A percentile compares a stretch with the other conserved stretches of the same genome.
phyloP scores from a whole-genome alignment of 2,797 vertebrate genomes.

The Serranus cabrilla region DNA sequence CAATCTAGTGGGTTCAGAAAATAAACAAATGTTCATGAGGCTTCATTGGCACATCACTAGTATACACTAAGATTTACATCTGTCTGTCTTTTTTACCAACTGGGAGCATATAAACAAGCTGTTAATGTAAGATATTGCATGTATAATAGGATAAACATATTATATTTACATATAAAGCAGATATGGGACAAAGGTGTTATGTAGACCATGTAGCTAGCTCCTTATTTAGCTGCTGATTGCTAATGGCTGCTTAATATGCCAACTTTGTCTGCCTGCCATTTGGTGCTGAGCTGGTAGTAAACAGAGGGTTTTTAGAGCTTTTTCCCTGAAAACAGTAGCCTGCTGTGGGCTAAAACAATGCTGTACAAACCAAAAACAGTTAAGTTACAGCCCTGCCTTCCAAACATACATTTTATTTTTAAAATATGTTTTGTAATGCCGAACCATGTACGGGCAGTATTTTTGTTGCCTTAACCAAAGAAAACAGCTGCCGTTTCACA shows the following conservation, averaged over 20 bases:
- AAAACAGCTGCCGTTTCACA: no score
- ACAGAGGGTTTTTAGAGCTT: background rate
- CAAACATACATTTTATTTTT: no score
- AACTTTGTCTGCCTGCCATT: background rate
- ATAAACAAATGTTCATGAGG: no score
- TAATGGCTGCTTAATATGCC: background rate
- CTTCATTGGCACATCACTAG: no score
- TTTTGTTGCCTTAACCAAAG: no score
- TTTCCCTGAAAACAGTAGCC: no score
- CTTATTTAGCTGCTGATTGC: no score
- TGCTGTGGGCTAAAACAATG: background rate
- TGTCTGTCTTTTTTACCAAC: background rate
- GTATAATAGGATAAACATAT: background rate
- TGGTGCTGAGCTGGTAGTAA: background rate
- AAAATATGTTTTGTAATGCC: no score
- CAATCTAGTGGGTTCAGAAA: no score
- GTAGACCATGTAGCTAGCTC: background rate
- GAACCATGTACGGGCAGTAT: no score
- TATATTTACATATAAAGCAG: background rate
- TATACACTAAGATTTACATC: background rate
- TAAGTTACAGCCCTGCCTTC: background rate
- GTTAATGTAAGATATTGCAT: no score
- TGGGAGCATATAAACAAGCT: background rate
- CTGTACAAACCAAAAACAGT: background rate
- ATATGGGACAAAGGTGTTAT: background rate